Percentiles rank a stretch among this genome's conserved stretches.
phyloP scores from a whole-genome alignment of 2,888 invertebrate genomes.

The Torymus texanus region DNA sequence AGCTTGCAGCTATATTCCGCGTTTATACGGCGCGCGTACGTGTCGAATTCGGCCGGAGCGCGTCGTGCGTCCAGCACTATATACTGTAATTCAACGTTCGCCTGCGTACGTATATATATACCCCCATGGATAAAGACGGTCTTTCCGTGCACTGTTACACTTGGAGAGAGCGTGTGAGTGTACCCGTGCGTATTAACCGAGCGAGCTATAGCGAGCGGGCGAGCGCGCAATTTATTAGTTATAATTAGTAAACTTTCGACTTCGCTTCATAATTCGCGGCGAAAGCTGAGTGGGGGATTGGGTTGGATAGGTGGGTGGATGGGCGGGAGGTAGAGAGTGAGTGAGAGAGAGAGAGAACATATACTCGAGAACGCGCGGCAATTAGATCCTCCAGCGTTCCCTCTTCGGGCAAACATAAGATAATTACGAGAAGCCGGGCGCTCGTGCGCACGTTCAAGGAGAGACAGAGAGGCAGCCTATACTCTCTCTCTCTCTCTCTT shows the following conservation, averaged over 20 bases:
- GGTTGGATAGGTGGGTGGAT: not conserved
- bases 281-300: not conserved
- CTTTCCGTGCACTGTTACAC: not conserved
- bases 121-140: not conserved
- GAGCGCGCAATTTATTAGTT: slow-evolving; percentile 56
- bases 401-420: slow-evolving; percentile 36
- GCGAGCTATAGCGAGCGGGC: not conserved
- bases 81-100: slow-evolving; percentile 40
- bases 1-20: slow-evolving; percentile 31
- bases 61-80: slow-evolving; percentile 36
- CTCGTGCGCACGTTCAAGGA: not conserved
- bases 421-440: slow-evolving; percentile 40
- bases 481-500: too few relatives aligned
- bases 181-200: slow-evolving; percentile 30
- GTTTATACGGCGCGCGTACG: slow-evolving; percentile 30
- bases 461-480: not conserved
- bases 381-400: slow-evolving; percentile 34
- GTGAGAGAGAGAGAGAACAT: not conserved
- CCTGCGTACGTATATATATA: not conserved
- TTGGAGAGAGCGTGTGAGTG: not conserved
- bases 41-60: slow-evolving; percentile 24
- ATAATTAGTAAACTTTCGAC: slow-evolving; percentile 59
- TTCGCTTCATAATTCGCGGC: slow-evolving; percentile 47
- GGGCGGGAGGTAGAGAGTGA: not conserved
- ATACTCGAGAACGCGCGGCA: slow-evolving; percentile 14